Evolutionary conservation across 2,113 vertebrate species (phyloP).

Genomic region (Spea bombifrons): DNA sequence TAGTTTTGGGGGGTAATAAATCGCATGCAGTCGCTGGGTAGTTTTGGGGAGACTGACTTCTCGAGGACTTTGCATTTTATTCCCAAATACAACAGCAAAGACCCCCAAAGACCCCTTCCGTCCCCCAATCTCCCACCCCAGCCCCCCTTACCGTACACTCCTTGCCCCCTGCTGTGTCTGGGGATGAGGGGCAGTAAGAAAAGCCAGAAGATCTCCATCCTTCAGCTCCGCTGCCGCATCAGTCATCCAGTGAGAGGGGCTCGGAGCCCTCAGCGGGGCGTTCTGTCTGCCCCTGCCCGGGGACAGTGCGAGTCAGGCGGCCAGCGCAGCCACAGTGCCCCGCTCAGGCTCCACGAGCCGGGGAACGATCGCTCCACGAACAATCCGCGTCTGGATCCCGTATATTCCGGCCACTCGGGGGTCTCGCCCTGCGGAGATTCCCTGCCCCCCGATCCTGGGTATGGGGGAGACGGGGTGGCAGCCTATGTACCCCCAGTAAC

Average conservation of each 20-base stretch:
- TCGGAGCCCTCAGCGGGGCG: neutral
- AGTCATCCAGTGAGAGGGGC: conserved; percentile 18
- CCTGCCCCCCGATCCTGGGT: conserved; percentile 22
- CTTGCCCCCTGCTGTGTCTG: conserved; percentile 58
- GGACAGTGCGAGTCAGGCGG: neutral
- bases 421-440: neutral
- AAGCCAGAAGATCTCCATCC: conserved; percentile 61
- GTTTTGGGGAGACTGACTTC: no score
- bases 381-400: neutral
- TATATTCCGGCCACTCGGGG: no score
- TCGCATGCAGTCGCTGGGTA: no score
- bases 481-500: no score
- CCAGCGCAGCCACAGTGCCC: conserved; percentile 18
- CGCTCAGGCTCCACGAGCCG: neutral
- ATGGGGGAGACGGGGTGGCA: conserved; percentile 26
- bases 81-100: neutral
- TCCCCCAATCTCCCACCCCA: no score
- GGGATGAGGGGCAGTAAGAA: conserved; percentile 60
- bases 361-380: neutral
- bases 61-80: no score
- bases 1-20: no score
- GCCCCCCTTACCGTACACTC: conserved; percentile 64
- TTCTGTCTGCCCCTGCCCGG: neutral
- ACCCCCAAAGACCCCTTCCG: neutral
- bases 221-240: conserved; percentile 58